Evolutionary conservation across 2,797 vertebrate species (phyloP).

Genomic region (Capromys pilorides): DNA sequence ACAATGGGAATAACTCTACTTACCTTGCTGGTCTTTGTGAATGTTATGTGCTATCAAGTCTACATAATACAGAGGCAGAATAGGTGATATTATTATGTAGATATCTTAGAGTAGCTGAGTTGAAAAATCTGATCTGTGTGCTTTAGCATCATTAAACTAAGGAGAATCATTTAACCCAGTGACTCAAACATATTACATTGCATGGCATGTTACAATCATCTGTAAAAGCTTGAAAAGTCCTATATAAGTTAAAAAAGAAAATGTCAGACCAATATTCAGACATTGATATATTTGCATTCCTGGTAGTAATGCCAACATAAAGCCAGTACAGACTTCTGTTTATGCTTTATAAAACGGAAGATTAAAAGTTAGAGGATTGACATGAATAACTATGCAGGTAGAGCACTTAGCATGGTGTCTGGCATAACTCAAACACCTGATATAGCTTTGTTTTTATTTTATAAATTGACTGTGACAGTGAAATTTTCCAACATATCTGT

Average conservation of each 20-base stretch:
- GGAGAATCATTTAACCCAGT: background rate
- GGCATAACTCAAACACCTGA: background rate
- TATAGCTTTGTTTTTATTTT: background rate
- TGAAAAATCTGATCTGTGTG: background rate
- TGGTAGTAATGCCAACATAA: background rate
- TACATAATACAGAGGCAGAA: background rate
- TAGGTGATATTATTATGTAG: background rate
- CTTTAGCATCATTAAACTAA: background rate
- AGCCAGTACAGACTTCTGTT: background rate
- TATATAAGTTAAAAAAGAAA: background rate
- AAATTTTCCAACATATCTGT: background rate
- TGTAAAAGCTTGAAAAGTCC: background rate
- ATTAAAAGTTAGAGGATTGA: background rate
- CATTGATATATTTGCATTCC: background rate
- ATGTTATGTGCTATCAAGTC: background rate
- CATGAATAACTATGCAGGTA: background rate
- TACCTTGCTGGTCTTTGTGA: background rate
- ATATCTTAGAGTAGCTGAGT: background rate
- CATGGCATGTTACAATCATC: background rate
- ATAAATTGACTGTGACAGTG: background rate
- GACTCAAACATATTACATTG: background rate
- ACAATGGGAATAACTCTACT: background rate
- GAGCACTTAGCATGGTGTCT: background rate
- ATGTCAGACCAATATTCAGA: background rate
- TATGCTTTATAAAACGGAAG: background rate